A percentile compares a stretch with the other conserved stretches of the same genome.
These are phyloP conservation scores for Phylloscopus trochiloides DNA, from an alignment of 2,113 vertebrate species.

Conservation along the genomic window DNA sequence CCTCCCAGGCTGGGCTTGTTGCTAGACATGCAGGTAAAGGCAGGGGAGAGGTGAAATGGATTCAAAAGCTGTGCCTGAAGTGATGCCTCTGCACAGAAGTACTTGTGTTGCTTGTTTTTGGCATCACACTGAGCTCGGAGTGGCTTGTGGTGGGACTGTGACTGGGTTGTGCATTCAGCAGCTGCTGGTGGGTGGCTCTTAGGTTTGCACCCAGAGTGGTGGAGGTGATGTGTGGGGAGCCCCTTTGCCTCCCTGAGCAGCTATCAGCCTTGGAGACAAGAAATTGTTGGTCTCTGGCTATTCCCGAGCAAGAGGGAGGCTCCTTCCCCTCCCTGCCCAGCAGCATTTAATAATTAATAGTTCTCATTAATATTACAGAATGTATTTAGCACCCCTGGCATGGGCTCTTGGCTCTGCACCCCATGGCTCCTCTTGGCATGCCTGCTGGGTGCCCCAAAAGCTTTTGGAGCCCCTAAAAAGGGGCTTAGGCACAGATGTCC, in stretches of 20 bases:
- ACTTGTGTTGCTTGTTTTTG: neutral
- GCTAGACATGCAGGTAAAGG: neutral
- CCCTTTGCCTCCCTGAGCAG: accelerated
- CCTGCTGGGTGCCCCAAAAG: neutral
- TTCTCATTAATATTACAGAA: neutral
- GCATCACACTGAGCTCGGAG: accelerated
- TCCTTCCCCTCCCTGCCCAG: neutral
- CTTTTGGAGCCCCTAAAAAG: neutral
- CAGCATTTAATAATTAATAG: neutral
- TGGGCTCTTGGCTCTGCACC: neutral
- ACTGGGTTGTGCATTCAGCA: neutral
- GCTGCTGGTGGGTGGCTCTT: neutral
- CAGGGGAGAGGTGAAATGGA: neutral
- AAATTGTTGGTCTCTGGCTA: neutral
- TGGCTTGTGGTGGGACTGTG: neutral
- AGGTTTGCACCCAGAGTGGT: neutral
- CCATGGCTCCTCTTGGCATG: neutral
- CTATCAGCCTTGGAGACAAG: neutral
- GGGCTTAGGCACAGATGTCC: accelerated
- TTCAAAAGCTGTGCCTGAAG: neutral
- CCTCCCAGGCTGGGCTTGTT: accelerated
- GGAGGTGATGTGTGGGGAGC: neutral
- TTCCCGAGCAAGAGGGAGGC: neutral
- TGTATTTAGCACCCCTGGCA: neutral
- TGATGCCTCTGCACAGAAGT: neutral